These are phyloP conservation scores for Acyrthosiphon pisum DNA, from an alignment of 1,140 invertebrate species.

Conservation along the genomic window DNA sequence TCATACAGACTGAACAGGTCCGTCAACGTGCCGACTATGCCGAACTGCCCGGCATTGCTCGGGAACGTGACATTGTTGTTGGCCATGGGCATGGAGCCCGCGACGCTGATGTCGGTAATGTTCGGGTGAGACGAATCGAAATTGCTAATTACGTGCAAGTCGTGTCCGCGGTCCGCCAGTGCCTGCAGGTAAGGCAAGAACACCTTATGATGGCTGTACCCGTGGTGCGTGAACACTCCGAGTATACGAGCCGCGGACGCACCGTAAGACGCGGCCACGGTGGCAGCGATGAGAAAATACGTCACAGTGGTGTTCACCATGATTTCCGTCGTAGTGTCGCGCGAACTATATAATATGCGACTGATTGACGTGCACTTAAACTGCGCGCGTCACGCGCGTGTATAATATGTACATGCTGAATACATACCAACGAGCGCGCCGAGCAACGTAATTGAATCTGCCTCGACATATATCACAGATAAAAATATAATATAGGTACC, in stretches of 20 bases:
- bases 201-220: conserved; percentile 63
- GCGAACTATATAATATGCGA: not conserved
- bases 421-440: not conserved
- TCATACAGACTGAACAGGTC: not conserved
- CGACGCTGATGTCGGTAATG: conserved; percentile 65
- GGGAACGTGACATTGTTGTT: conserved; percentile 45
- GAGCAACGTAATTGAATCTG: not conserved
- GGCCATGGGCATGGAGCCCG: not conserved
- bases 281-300: not conserved
- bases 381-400: not conserved
- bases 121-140: conserved; percentile 65
- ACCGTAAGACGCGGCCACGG: not conserved
- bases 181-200: conserved; percentile 61
- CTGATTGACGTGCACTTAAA: not conserved
- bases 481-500: not conserved
- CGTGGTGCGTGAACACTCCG: conserved; percentile 61
- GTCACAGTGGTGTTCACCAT: not conserved
- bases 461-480: not conserved
- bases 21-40: not conserved
- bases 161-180: conserved; percentile 62
- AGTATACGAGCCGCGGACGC: conserved; percentile 59
- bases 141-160: conserved; percentile 62
- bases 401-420: too few relatives aligned
- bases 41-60: not conserved
- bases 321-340: not conserved